Base-by-base conservation (phyloP, 35 echinoderm and acorn worm species). In the Patiria miniata region DNA sequence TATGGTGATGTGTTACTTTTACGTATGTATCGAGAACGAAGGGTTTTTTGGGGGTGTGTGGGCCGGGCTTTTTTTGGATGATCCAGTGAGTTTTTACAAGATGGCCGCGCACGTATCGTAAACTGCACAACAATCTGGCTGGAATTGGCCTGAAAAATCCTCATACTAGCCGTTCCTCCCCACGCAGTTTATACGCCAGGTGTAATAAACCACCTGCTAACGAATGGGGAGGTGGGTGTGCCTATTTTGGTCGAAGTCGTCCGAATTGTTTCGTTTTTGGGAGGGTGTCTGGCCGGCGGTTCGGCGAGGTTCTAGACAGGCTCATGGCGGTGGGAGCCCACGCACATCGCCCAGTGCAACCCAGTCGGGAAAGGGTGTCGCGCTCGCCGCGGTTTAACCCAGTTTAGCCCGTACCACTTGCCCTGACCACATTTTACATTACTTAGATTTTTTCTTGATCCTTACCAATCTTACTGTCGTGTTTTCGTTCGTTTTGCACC, bases 81-180 rank as follows among this genome's bases (percentile, higher is more conserved):
- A 73, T 2, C 65, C 23, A 73, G 34, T 73, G 26, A 26, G 26
- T 73, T 73, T 73, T 14, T 32, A 73, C 65, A 73, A 73, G 65
- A 73, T 73, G 65, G 65, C 65, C 65, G 65, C 23, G 26, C 65
- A 34, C 65, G 65, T 73, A 14, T 26, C 61, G 23, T 73, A 73
- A 73, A 26, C 26, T 26, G 65, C 23, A 30, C 14, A 73, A 73
- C 34, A 32, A 73, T 73, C 65, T 14, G 65, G 2, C 65, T 23
- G 8, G 65, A 73, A 73, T 73, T 73, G 10, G 34, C 65, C 26
- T 18, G 29, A 32, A 32, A 32, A 73, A 34, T 23, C 1, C 34
- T 12, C 26, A 26, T 73, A 30, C 26, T 32, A 23, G 34, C 34
- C 34, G 34, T 30, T 26, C 14, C 10, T 34, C 14, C 12, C 29